Evolutionary conservation across 2,113 vertebrate species (phyloP).

Genomic region (Paradoxurus hermaphroditus): DNA sequence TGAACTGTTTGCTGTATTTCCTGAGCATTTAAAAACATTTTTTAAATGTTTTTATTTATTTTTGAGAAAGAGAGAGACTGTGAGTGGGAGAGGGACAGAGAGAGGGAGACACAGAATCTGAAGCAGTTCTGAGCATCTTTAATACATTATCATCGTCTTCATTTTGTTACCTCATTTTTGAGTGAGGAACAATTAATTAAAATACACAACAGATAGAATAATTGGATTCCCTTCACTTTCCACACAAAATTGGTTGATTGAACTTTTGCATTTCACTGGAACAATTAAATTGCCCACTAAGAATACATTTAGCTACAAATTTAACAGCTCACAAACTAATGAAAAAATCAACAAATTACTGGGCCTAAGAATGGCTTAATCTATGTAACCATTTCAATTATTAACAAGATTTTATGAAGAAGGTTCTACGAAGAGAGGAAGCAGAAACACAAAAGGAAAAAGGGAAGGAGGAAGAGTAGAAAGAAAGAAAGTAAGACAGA

Average conservation of each 20-base stretch:
- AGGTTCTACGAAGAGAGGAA: not conserved
- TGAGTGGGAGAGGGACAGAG: no score
- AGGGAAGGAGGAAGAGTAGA: no score
- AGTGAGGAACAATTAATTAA: constrained; percentile 59
- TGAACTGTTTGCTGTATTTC: not conserved
- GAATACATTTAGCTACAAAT: constrained; percentile 46
- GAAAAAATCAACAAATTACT: constrained; percentile 35
- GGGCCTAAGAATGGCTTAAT: not conserved
- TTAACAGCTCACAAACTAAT: constrained; percentile 44
- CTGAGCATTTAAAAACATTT: not conserved
- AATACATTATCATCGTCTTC: constrained; percentile 10
- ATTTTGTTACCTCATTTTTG: constrained; percentile 25
- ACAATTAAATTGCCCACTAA: constrained; percentile 43
- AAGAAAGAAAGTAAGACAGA: not conserved
- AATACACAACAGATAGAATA: constrained; percentile 29
- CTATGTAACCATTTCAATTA: not conserved
- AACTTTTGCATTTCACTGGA: constrained; percentile 49
- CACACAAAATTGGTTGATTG: constrained; percentile 44
- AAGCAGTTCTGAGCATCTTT: not conserved
- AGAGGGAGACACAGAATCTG: no score
- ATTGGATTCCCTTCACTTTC: constrained; percentile 45
- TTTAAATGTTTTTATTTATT: no score
- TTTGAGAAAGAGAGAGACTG: no score
- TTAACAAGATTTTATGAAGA: not conserved
- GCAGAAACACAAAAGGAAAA: not conserved